These are phyloP conservation scores for Sus scrofa DNA, from an alignment of 2,113 vertebrate species.

Conservation along the genomic window DNA sequence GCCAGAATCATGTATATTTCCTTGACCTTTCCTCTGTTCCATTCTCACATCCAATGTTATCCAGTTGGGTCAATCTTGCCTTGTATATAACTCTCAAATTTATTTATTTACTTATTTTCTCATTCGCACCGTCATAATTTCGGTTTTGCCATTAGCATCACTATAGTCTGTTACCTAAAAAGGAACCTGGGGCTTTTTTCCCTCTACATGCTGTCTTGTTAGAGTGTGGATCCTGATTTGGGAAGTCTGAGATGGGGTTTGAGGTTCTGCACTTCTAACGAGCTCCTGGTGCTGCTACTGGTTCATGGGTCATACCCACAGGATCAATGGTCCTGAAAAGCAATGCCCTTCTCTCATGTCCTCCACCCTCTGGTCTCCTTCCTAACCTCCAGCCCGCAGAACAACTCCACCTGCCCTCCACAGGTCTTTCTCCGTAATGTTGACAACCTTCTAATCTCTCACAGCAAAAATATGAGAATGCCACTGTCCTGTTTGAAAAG, in stretches of 20 bases:
- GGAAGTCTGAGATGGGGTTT: neutral
- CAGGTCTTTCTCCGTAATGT: neutral
- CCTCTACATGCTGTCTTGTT: neutral
- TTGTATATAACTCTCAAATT: neutral
- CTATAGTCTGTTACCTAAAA: neutral
- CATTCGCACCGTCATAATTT: neutral
- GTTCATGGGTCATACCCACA: rapidly evolving
- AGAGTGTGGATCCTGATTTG: neutral
- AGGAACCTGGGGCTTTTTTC: neutral
- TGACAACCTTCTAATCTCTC: neutral
- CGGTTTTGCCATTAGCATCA: neutral
- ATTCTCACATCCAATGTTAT: neutral
- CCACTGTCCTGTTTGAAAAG: neutral
- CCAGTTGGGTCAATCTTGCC: neutral
- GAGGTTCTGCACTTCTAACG: neutral
- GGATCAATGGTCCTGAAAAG: neutral
- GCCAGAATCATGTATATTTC: neutral
- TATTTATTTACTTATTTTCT: neutral
- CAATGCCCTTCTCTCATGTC: neutral
- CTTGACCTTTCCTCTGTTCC: neutral
- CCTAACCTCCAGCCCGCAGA: neutral
- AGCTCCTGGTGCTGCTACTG: neutral
- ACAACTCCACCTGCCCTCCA: too few species aligned
- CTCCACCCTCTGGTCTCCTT: neutral
- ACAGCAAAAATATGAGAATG: neutral